A percentile compares a stretch with the other conserved stretches of the same genome.
These are phyloP conservation scores for Sphecodes monilicornis DNA, from an alignment of 2,888 invertebrate genomes.

Conservation along the genomic window DNA sequence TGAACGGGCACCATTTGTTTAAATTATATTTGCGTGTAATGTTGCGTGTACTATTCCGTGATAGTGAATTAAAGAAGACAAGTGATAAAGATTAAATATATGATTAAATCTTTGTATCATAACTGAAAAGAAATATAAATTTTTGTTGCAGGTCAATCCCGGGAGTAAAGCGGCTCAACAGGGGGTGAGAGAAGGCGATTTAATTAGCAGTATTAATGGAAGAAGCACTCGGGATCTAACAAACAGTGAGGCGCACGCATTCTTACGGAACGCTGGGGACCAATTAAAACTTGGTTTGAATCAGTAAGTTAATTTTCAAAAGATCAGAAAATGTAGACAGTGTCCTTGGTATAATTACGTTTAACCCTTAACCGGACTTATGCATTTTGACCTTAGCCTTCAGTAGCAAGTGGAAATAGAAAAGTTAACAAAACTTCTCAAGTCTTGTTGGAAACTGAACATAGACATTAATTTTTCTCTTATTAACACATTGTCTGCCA, in stretches of 20 bases:
- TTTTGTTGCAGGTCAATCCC: conserved; percentile 91
- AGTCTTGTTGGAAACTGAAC: too few relatives aligned
- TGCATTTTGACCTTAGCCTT: too few relatives aligned
- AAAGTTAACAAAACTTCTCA: too few relatives aligned
- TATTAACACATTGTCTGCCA: too few relatives aligned
- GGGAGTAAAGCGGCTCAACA: conserved; percentile 93
- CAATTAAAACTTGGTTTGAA: conserved; percentile 89
- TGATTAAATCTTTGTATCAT: neutral
- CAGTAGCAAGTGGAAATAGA: neutral
- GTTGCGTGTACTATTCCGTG: neutral
- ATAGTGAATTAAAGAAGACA: neutral
- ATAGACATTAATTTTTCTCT: too few relatives aligned
- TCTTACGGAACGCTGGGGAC: conserved; percentile 90
- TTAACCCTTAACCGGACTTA: too few relatives aligned
- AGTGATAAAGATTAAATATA: too few relatives aligned
- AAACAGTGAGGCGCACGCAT: conserved; percentile 90
- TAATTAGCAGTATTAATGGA: conserved; percentile 92
- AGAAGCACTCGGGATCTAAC: conserved; percentile 88
- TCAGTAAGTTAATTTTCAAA: conserved; percentile 87
- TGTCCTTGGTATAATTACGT: neutral
- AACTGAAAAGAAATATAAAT: conserved; percentile 34
- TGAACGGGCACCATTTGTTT: too few relatives aligned
- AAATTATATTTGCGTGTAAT: too few relatives aligned
- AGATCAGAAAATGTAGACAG: neutral
- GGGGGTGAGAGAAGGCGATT: conserved; percentile 92